These are phyloP conservation scores for Raphicerus campestris DNA, from an alignment of 2,113 vertebrate genomes.

Conservation along the genomic window DNA sequence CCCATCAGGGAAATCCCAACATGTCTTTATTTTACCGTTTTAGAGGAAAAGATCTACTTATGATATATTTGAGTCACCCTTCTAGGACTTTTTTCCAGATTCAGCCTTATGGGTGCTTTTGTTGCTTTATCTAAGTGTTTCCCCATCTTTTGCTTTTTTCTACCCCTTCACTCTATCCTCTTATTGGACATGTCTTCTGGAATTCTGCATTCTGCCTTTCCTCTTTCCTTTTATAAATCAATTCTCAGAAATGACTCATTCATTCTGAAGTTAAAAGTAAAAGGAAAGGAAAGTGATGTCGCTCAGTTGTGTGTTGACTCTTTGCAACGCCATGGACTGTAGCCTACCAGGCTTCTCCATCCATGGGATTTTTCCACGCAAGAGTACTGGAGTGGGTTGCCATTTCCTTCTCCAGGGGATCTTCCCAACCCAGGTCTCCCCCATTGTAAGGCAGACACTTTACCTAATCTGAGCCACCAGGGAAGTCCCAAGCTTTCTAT, in stretches of 20 bases:
- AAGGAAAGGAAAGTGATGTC: background rate
- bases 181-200: background rate
- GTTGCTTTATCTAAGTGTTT: background rate
- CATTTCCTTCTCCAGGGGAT: background rate
- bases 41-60: background rate
- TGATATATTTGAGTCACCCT: background rate
- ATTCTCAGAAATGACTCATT: background rate
- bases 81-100: background rate
- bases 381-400: background rate
- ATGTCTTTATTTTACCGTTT: background rate
- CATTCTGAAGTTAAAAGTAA: background rate
- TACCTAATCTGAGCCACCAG: background rate
- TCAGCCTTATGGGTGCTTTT: background rate
- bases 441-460: background rate
- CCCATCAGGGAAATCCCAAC: background rate
- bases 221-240: background rate
- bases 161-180: accelerated
- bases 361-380: background rate
- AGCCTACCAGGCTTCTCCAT: background rate
- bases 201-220: background rate
- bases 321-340: background rate
- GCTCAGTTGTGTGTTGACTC: background rate
- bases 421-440: background rate
- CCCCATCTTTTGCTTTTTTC: background rate
- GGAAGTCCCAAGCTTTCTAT: background rate